These are phyloP conservation scores for Sebastiscus tertius DNA, from an alignment of 2,797 vertebrate species.

Conservation along the genomic window DNA sequence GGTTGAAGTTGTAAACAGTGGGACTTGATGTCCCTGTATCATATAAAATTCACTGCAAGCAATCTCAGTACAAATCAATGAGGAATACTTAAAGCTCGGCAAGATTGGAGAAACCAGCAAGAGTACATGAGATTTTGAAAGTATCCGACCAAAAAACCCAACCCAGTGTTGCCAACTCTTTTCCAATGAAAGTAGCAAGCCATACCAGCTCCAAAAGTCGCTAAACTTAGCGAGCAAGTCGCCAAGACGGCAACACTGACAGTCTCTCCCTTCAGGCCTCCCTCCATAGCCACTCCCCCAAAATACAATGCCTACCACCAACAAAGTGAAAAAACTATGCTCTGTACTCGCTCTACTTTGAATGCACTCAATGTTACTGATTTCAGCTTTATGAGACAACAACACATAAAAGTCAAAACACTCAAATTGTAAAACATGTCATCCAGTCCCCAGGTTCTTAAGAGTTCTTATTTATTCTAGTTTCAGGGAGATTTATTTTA, in stretches of 20 bases:
- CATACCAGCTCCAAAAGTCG: too few relatives aligned
- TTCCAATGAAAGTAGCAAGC: too few relatives aligned
- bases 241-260: too few relatives aligned
- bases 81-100: conserved; percentile 9
- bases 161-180: too few relatives aligned
- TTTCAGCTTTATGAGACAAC: background rate
- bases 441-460: background rate
- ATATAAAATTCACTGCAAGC: conserved; percentile 39
- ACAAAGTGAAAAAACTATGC: background rate
- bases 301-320: background rate
- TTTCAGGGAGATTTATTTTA: too few relatives aligned
- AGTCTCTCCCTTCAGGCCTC: too few relatives aligned
- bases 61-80: conserved; percentile 27
- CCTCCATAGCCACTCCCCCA: too few relatives aligned
- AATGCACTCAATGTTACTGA: background rate
- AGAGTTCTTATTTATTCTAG: background rate
- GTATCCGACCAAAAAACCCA: too few relatives aligned
- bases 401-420: too few relatives aligned
- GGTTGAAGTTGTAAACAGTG: conserved; percentile 51
- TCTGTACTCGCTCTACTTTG: background rate
- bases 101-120: too few relatives aligned
- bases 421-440: background rate
- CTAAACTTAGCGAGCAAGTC: too few relatives aligned
- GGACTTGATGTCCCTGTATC: conserved; percentile 46
- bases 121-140: too few relatives aligned